Base-by-base conservation (phyloP, 2,113 vertebrate species). In the Prolemur simus region DNA sequence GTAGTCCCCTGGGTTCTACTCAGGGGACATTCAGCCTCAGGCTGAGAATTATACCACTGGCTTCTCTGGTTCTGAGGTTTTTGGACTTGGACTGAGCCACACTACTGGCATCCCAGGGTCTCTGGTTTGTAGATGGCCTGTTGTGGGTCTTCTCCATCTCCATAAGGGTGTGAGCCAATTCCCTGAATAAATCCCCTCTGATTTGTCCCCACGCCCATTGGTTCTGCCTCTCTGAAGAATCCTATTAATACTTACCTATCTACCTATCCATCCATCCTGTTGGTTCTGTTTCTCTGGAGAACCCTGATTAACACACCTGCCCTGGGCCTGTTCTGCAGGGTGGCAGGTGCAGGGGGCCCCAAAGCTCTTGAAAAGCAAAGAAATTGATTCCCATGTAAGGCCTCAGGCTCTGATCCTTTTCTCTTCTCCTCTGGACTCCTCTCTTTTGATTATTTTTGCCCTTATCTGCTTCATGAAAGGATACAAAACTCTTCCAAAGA, bases 301-400 rank as follows among this genome's bases (percentile, higher is more conserved):
- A 42, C 13, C 2, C 39, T 18, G 27, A 76, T 27, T 18, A 47
- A 47, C 18, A 47, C 3, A 10, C 7, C 73, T 34, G 20, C 10
- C 37, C 80, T 13, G 5, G 13, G 17, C 12, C 34, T 74, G 2
- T 14, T 15, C 4, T 83, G 37, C 17, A 32, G 29, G 27, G 6
- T 21, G 49, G 10, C 23, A 8, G 39, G 23, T 27, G 0, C 10
- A 15, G 18, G n/a, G 11, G 2, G 7, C 29, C 3, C 10, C 3
- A 20, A 20, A 17, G 49, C 77, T 78, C 82, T 37, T 37, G 27
- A 92, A 68, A 42, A 86, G 20, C 27, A 18, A 17, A 90, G n/a
- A 78, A 5, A 54, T 13, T 47, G 29, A 54, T 32, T 93, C 27
- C 58, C 8, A 34, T 2, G 5, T 4, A 29, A 52, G 45, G 29